Base-by-base conservation (phyloP, 2,888 invertebrate genomes). In the Coecobrya sp. region DNA sequence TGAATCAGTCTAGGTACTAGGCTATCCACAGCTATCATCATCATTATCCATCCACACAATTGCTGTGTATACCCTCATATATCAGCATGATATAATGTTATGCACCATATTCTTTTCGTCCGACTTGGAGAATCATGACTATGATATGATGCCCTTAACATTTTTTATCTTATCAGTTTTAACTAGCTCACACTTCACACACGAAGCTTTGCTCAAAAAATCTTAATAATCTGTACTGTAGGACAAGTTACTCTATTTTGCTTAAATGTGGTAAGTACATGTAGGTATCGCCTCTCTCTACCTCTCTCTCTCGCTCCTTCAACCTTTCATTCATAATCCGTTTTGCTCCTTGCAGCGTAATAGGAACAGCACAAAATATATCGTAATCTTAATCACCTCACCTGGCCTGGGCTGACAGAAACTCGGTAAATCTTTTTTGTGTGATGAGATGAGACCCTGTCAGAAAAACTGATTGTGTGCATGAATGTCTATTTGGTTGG, bases 291-390 rank as follows among this genome's bases (percentile, higher is more conserved):
- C 3, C 27, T 27, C 2, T n/a, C 25, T 10, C 0, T 19, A 65
- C 0, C 27, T 27, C 8, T 3, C 25, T 27, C n/a, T 36, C 36
- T 36, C n/a, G n/a, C 11, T 27, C 5, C 19, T 36, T 70, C 19
- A 42, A 30, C 36, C 30, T 70, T 70, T 36, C 36, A 70, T 65
- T 19, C 70, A 36, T 49, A 42, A 65, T 85, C 84, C 65, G 82
- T 82, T 82, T 82, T 59, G 82, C 19, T 82, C 70, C 70, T 42
- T 81, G 62, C 62, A 62, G 59, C 62, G 22, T 82, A 84, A 42
- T 36, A 70, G 70, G 70, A 70, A 70, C 70, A 70, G 65, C 65
- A 27, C 27, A 65, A 65, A 25, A 65, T 70, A 27, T n/a, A 65
- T 36, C 70, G n/a, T n/a, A 70, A n/a, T 70, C 36, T 70, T 70